These are phyloP conservation scores for Archaeoteleia sp. DNA, from an alignment of 2,888 invertebrate genomes.

Conservation along the genomic window DNA sequence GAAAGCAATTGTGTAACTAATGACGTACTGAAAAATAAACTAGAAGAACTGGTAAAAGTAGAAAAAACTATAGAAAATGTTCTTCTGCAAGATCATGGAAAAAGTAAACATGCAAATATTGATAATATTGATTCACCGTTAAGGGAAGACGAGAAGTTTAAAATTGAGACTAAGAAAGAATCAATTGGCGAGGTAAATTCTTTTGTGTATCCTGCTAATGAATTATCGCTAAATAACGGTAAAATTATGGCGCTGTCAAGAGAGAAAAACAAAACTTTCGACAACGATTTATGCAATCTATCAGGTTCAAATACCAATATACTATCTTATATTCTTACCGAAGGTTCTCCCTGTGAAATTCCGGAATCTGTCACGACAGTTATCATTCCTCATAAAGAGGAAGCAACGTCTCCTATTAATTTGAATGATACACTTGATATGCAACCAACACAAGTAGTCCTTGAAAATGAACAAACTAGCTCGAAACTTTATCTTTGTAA, in stretches of 20 bases:
- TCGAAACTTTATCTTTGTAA: too few species aligned
- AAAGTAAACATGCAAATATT: too few species aligned
- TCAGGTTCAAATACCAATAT: slow-evolving; percentile 11
- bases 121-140: too few species aligned
- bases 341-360: slow-evolving; percentile 70
- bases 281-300: too few species aligned
- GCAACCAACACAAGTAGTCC: too few species aligned
- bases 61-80: slow-evolving; percentile 38
- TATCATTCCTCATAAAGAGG: slow-evolving; percentile 64
- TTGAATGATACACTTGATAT: slow-evolving; percentile 52
- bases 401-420: slow-evolving; percentile 31
- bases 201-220: too few species aligned
- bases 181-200: too few species aligned
- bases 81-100: slow-evolving; percentile 4
- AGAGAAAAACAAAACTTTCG: slow-evolving; percentile 6
- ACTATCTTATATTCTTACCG: slow-evolving; percentile 64
- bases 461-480: too few species aligned
- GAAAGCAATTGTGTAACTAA: slow-evolving; percentile 26
- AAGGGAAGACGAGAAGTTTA: too few species aligned
- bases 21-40: slow-evolving; percentile 33
- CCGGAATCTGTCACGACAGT: slow-evolving; percentile 70
- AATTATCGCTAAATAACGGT: too few species aligned
- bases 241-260: slow-evolving; percentile 3
- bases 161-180: too few species aligned
- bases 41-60: slow-evolving; percentile 45